Percentiles rank a stretch among this genome's conserved stretches.
These are phyloP conservation scores for Drosophila falleni DNA, from an alignment of 2,888 invertebrate genomes.

Conservation along the genomic window DNA sequence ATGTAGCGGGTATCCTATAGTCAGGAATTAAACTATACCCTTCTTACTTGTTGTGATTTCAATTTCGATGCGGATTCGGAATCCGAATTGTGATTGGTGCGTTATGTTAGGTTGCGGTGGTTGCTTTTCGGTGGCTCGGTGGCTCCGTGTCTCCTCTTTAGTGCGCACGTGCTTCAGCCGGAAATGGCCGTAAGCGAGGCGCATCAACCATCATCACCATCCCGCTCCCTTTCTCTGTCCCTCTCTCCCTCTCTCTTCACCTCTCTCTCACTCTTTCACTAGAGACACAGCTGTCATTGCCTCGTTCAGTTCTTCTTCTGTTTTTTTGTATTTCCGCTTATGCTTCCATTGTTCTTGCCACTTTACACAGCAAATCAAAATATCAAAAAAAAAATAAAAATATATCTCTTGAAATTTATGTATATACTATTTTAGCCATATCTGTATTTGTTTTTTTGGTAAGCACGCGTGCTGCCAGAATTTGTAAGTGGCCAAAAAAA, in stretches of 20 bases:
- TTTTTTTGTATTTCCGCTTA: slow-evolving; percentile 72
- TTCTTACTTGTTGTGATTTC: slow-evolving; percentile 3
- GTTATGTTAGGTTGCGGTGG: slow-evolving; percentile 48
- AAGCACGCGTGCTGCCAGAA: slow-evolving; percentile 65
- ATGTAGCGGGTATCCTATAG: not conserved
- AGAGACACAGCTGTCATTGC: slow-evolving; percentile 59
- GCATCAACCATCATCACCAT: slow-evolving; percentile 63
- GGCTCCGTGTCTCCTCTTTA: slow-evolving; percentile 49
- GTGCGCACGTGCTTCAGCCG: slow-evolving; percentile 84
- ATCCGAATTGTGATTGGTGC: slow-evolving; percentile 56
- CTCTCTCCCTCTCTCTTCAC: slow-evolving; percentile 25
- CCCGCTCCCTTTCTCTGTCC: slow-evolving; percentile 20
- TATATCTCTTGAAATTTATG: slow-evolving; percentile 13
- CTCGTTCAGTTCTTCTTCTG: slow-evolving; percentile 52
- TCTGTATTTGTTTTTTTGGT: slow-evolving; percentile 20
- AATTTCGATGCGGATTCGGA: slow-evolving; percentile 20
- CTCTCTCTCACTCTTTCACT: slow-evolving; percentile 19
- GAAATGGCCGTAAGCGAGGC: slow-evolving; percentile 82
- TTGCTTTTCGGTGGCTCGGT: slow-evolving; percentile 43
- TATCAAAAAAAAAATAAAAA: slow-evolving; percentile 47
- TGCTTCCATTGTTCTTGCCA: slow-evolving; percentile 78
- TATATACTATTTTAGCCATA: slow-evolving; percentile 27
- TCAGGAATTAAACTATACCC: not conserved
- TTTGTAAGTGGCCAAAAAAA: slow-evolving; percentile 68
- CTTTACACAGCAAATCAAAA: slow-evolving; percentile 76